Evolutionary conservation across 2,888 invertebrate genomes (phyloP), one percentile per base, ranked within the genome.

Genomic region (Pristionchus fissidentatus): DNA sequence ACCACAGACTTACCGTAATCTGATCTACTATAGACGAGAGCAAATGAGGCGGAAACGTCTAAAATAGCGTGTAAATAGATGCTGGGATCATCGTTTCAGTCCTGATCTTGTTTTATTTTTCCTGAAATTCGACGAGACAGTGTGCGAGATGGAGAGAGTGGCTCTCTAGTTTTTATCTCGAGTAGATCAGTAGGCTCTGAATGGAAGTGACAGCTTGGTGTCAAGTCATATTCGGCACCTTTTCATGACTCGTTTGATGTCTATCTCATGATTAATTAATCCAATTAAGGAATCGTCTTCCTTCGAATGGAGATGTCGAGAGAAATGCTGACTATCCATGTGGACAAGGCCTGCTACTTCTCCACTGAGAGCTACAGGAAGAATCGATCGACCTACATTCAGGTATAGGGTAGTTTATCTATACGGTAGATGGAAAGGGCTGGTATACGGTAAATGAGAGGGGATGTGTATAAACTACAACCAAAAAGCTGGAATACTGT

Each of bases 241-340:
- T 43, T 73, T 43, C n/a, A 4, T n/a, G 62, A 1, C 43, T n/a
- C 43, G 22, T 73, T 32, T 19, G 49, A 49, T 49, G 41, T 41
- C n/a, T n/a, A n/a, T n/a, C n/a, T n/a, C n/a, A 43, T 46, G 7
- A 15, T 10, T 77, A 41, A 49, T 10, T 13, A 43, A 73, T 0
- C 4, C 32, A 49, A 77, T 77, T 49, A 32, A 77, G 75, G 75
- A 19, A 52, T 77, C 35, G 75, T 77, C 75, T 77, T 49, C 32
- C 32, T 77, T 3, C 26, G 75, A 49, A 22, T 77, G 75, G n/a
- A 13, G 19, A 32, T 41, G 41, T 49, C 46, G 4, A 22, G 41
- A 1, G 10, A 46, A 46, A 7, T 15, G 3, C 32, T 77, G 29
- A 29, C 4, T 4, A 29, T 77, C 49, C 4, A 49, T 49, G 75